These are phyloP conservation scores for Dendroctonus ponderosae DNA, from an alignment of 1,140 invertebrate genomes.

Conservation along the genomic window DNA sequence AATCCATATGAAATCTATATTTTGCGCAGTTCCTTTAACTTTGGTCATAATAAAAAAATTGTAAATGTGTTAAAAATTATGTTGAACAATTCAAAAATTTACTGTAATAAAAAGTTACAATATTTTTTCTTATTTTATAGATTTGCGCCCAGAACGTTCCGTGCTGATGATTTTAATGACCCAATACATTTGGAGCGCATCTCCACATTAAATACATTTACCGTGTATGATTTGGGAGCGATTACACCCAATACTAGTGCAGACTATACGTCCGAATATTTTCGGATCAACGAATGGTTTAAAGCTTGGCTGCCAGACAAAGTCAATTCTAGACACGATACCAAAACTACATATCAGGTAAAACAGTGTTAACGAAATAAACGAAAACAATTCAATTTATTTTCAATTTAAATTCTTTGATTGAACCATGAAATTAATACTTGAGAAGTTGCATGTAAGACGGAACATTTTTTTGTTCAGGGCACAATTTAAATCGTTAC, in stretches of 20 bases:
- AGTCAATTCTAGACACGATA: conserved; percentile 79
- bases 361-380: conserved; percentile 50
- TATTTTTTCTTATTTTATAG: conserved; percentile 48
- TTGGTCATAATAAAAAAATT: too few relatives aligned
- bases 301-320: conserved; percentile 84
- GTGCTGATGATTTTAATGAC: conserved; percentile 91
- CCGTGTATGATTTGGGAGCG: conserved; percentile 79
- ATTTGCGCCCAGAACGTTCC: conserved; percentile 91
- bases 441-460: too few relatives aligned
- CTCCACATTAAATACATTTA: conserved; percentile 87
- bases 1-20: too few relatives aligned
- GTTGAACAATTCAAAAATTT: too few relatives aligned
- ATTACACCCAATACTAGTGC: conserved; percentile 66
- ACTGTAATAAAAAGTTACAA: too few relatives aligned
- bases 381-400: too few relatives aligned
- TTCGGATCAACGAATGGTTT: conserved; percentile 93
- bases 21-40: too few relatives aligned
- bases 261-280: conserved; percentile 89
- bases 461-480: too few relatives aligned
- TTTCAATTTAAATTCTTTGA: too few relatives aligned
- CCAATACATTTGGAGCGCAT: conserved; percentile 89
- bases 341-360: conserved; percentile 89
- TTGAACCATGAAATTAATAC: too few relatives aligned
- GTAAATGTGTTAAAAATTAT: too few relatives aligned
- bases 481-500: too few relatives aligned